Evolutionary conservation across 1,140 invertebrate species (phyloP), one percentile per base, ranked within the genome.

Genomic region (Daktulosphaira vitifoliae): DNA sequence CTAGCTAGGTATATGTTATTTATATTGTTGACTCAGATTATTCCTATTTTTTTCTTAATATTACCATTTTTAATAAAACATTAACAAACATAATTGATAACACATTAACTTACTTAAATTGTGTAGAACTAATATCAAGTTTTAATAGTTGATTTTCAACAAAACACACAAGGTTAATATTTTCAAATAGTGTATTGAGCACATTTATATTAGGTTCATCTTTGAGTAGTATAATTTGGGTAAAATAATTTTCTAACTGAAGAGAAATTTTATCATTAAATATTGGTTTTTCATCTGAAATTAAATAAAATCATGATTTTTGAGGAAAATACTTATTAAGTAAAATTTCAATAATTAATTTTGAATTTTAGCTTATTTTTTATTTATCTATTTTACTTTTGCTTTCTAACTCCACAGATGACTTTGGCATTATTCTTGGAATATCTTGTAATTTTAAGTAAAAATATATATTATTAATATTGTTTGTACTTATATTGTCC

Each of bases 111-210:
- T n/a, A 62, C 56, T 18, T 13, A 15, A 62, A 48, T 8, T 44
- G 13, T 46, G 20, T 20, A 46, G 3, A 33, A 9, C 29, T 13
- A 4, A 29, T 29, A 48, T 22, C 29, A 3, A 62, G 18, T 22
- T 48, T 23, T n/a, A 42, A 15, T 26, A 48, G 46, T 2, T 20
- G 18, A 62, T 22, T 62, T 62, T 62, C 56, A 46, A 62, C 38
- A 33, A 62, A 48, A 46, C 56, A 62, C 18, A 62, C 5, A n/a
- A 62, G 46, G 46, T 48, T 62, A 15, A 16, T 26, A 26, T 46
- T 9, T 3, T 38, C 23, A 20, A 20, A 48, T 46, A 22, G 29
- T 3, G 29, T 20, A 29, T 62, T 16, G 3, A 62, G 13, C 8
- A n/a, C 15, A 26, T 13, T 1, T 29, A 62, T 48, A 29, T 18